These are phyloP conservation scores for Drosophila busckii DNA, from an alignment of 1,140 invertebrate species.

Conservation along the genomic window DNA sequence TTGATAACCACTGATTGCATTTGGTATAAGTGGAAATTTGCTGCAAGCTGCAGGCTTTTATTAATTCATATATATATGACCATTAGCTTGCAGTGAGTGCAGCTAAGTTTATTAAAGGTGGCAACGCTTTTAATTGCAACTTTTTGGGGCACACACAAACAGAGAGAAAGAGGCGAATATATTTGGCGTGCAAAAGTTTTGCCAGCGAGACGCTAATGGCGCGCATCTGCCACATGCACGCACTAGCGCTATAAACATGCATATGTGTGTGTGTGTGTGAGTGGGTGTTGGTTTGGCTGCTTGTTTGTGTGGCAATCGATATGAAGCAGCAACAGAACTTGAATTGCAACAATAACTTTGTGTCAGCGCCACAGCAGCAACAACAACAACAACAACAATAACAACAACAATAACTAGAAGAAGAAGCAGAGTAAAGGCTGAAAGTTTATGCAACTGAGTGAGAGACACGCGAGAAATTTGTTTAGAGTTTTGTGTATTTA, in stretches of 20 bases:
- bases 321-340: constrained; percentile 23
- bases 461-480: too few species aligned
- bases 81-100: too few species aligned
- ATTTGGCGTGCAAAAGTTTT: constrained; percentile 54
- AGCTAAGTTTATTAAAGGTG: too few species aligned
- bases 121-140: constrained; percentile 36
- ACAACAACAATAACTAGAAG: constrained; percentile 14
- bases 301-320: constrained; percentile 44
- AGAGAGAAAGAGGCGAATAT: constrained; percentile 73
- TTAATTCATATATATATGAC: too few species aligned
- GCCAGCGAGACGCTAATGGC: constrained; percentile 34
- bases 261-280: neutral
- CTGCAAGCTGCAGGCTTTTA: too few species aligned
- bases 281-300: constrained; percentile 7
- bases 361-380: constrained; percentile 4
- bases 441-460: too few species aligned
- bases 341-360: too few species aligned
- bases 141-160: constrained; percentile 53
- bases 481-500: too few species aligned
- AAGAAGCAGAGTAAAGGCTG: too few species aligned
- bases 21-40: constrained; percentile 40
- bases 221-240: constrained; percentile 22
- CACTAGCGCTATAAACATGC: constrained; percentile 1
- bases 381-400: constrained; percentile 15
- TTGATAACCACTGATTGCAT: constrained; percentile 62